A percentile compares a stretch with the other conserved stretches of the same genome.
Conservation (phyloP, 2,888 invertebrate species). For the Acleris sparsana region DNA sequence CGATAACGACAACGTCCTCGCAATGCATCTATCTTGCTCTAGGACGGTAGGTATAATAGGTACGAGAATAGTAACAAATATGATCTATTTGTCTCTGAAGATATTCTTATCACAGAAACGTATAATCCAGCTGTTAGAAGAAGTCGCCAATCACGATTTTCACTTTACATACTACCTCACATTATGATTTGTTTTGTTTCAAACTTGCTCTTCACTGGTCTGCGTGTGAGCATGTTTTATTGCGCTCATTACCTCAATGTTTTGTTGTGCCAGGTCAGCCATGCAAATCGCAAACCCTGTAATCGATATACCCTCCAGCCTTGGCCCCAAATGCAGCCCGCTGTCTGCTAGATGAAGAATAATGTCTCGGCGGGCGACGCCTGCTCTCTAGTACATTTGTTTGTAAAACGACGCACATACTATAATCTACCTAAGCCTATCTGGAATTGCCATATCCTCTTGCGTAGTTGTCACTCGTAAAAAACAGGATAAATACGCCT, state of each 20-base stretch:
- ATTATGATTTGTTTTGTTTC: too few species aligned
- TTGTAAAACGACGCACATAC: slow-evolving; percentile 56
- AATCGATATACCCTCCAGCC: slow-evolving; percentile 70
- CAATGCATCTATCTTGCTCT: too few species aligned
- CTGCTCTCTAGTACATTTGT: slow-evolving; percentile 51
- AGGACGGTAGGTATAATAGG: too few species aligned
- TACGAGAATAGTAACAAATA: too few species aligned
- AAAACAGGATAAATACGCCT: slow-evolving; percentile 20
- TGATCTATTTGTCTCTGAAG: too few species aligned
- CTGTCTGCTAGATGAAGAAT: slow-evolving; percentile 68
- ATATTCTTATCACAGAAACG: too few species aligned
- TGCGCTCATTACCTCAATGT: slow-evolving; percentile 19
- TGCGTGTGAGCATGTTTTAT: slow-evolving; percentile 1
- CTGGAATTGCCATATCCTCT: slow-evolving; percentile 43
- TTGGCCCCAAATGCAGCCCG: slow-evolving; percentile 71
- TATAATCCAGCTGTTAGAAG: too few species aligned
- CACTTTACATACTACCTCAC: too few species aligned
- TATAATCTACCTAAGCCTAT: slow-evolving; percentile 42
- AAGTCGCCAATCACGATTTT: too few species aligned
- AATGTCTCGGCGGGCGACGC: slow-evolving; percentile 57
- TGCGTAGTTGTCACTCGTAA: slow-evolving; percentile 25
- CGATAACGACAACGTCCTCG: too few species aligned
- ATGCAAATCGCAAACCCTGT: slow-evolving; percentile 65
- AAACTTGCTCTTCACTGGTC: neutral
- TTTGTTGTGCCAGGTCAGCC: slow-evolving; percentile 47